Evolutionary conservation across 2,888 invertebrate genomes (phyloP).

Genomic region (Noctua comes): DNA sequence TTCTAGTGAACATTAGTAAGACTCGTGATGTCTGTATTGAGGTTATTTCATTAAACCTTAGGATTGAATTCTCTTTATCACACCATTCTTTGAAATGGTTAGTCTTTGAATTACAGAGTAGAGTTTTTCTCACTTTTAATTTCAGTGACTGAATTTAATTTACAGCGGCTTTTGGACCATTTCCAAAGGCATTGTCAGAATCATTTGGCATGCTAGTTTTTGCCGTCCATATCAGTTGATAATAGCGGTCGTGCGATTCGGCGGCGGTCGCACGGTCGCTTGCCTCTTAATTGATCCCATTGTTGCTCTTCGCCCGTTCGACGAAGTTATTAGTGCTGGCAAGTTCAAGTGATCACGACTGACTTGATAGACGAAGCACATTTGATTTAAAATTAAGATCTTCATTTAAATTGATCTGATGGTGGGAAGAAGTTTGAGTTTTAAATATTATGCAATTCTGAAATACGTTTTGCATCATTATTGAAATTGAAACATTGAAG

Average conservation of each 20-base stretch:
- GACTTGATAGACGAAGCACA: slow-evolving; percentile 36
- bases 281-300: slow-evolving; percentile 68
- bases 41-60: not conserved
- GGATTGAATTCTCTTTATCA: not conserved
- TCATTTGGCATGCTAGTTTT: slow-evolving; percentile 55
- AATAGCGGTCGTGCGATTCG: slow-evolving; percentile 51
- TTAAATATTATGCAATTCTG: not conserved
- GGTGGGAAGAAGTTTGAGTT: not conserved
- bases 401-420: not conserved
- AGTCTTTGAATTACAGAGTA: slow-evolving; percentile 1
- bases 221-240: slow-evolving; percentile 48
- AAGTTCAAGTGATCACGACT: slow-evolving; percentile 61
- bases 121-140: slow-evolving; percentile 29
- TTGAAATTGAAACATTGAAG: not conserved
- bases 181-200: slow-evolving; percentile 38
- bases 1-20: slow-evolving; percentile 3
- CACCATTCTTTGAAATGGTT: not conserved
- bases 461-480: not conserved
- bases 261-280: slow-evolving; percentile 66
- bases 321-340: slow-evolving; percentile 63
- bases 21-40: slow-evolving; percentile 1
- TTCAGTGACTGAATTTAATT: slow-evolving; percentile 23
- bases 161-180: slow-evolving; percentile 27
- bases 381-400: slow-evolving; percentile 27
- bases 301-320: slow-evolving; percentile 64